Evolutionary conservation across 2,888 invertebrate genomes (phyloP).

Genomic region (Polydesmus complanatus): DNA sequence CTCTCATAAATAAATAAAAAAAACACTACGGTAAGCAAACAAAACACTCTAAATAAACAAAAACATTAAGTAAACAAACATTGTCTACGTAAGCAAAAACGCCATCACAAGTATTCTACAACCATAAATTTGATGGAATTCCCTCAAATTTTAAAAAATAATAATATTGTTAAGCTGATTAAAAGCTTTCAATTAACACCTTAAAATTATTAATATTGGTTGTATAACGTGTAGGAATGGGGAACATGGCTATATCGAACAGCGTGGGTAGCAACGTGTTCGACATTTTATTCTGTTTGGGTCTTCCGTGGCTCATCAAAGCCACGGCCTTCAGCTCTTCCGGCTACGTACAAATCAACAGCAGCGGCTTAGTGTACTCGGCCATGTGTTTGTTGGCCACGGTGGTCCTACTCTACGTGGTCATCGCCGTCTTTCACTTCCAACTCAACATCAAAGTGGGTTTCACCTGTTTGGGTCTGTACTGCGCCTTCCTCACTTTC

Average conservation of each 20-base stretch:
- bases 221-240: constrained; percentile 12
- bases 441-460: background rate
- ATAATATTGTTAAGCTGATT: too few relatives aligned
- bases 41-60: too few relatives aligned
- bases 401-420: background rate
- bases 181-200: too few relatives aligned
- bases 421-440: background rate
- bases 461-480: background rate
- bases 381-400: background rate
- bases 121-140: too few relatives aligned
- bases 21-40: too few relatives aligned
- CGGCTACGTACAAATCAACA: background rate
- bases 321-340: constrained; percentile 25
- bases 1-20: too few relatives aligned
- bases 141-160: too few relatives aligned
- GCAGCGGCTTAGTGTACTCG: background rate
- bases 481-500: background rate
- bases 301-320: constrained; percentile 71
- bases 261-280: constrained; percentile 82
- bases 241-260: constrained; percentile 70
- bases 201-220: background rate
- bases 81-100: too few relatives aligned
- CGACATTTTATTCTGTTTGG: constrained; percentile 69
- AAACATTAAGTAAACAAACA: too few relatives aligned
- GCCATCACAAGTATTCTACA: too few relatives aligned